A percentile compares a stretch with the other conserved stretches of the same genome.
Conservation (phyloP, 2,888 invertebrate genomes). For the Eupithecia tripunctaria region DNA sequence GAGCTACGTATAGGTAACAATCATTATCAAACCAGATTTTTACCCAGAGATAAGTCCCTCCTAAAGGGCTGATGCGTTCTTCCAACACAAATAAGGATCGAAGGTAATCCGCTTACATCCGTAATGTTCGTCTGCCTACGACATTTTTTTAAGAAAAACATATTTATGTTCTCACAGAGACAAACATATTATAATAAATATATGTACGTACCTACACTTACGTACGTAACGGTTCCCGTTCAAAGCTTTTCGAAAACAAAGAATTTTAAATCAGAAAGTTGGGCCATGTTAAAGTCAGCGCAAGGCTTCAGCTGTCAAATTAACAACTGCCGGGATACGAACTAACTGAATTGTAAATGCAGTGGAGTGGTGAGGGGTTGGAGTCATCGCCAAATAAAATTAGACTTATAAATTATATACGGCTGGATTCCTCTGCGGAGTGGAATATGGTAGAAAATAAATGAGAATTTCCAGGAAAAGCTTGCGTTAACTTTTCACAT, state of each 20-base stretch:
- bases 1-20: too few relatives aligned
- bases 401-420: background rate
- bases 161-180: too few relatives aligned
- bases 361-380: background rate
- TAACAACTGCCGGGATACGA: constrained; percentile 8
- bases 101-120: too few relatives aligned
- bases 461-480: background rate
- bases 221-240: background rate
- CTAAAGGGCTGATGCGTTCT: too few relatives aligned
- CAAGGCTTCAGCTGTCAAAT: constrained; percentile 14
- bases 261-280: constrained; percentile 6
- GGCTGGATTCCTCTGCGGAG: background rate
- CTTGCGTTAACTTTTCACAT: background rate
- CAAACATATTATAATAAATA: too few relatives aligned
- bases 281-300: background rate
- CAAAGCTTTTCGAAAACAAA: background rate
- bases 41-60: too few relatives aligned
- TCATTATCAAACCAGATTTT: too few relatives aligned
- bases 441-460: background rate
- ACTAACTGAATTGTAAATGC: constrained; percentile 10
- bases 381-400: background rate
- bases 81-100: too few relatives aligned
- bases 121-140: too few relatives aligned
- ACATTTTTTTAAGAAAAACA: too few relatives aligned
- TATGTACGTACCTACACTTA: background rate